Base-by-base conservation (phyloP, 1,140 invertebrate genomes). In the Aphidius gifuensis region DNA sequence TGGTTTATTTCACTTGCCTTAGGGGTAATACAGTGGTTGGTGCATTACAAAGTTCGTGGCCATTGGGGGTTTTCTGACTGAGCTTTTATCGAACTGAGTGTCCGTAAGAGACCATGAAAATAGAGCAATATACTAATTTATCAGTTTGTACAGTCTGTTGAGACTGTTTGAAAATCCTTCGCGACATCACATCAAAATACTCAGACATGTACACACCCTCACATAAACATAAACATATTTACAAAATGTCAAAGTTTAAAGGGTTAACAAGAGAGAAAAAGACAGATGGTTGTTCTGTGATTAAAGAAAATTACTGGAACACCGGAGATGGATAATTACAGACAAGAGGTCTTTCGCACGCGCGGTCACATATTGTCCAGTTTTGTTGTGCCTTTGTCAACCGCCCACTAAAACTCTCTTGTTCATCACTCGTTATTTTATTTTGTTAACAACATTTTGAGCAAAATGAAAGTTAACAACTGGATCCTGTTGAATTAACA, bases 281-380 rank as follows among this genome's bases (percentile, higher is more conserved):
- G 45, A 64, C 64, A 64, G 47, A 56, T 32, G 61, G 59, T 55
- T 62, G 68, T 75, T 67, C 74, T 77, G 74, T 77, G 74, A 77
- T 77, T 77, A 76, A 77, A 75, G 73, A 76, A 77, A 77, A 76
- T 77, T 77, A 77, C 71, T 32, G 69, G 61, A 68, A 68, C 64
- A 66, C 67, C 54, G 58, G 46, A 66, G 62, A 54, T 61, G 63
- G 69, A 76, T 76, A 76, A 77, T 77, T 71, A 77, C 75, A 77
- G 70, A 61, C 51, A 64, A 68, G 54, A 61, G 47, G 53, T 55
- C 47, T 53, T 58, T 23, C 39, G 5, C 50, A 45, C 44, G 40
- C 2, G 42, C 11, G 9, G 5, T 11, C 39, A 43, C n/a, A 7
- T 9, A 9, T 39, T 16, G 49, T 53, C 50, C 49, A 39, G 23